Evolutionary conservation across 2,888 invertebrate species (phyloP).

Genomic region (Microplitis deprimator): DNA sequence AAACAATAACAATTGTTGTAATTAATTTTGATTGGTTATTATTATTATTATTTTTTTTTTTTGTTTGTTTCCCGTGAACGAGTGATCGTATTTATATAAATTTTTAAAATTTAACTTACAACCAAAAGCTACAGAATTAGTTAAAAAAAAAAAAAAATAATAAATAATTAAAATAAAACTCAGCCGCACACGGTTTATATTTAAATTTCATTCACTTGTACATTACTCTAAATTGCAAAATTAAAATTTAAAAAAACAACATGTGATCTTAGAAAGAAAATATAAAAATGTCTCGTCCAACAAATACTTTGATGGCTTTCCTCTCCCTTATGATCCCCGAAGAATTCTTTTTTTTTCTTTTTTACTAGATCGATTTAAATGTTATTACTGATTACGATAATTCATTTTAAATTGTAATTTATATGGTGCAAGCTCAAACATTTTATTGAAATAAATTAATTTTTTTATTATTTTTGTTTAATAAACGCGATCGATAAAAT

Average conservation of each 20-base stretch:
- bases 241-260: neutral
- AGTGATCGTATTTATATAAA: no score
- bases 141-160: no score
- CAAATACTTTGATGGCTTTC: neutral
- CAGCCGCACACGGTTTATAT: neutral
- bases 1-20: neutral
- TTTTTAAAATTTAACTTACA: no score
- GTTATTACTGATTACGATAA: no score
- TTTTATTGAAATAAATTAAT: neutral
- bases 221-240: neutral
- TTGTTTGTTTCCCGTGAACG: no score
- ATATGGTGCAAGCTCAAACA: neutral
- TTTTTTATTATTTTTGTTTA: neutral
- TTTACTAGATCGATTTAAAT: neutral
- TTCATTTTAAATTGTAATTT: no score
- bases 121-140: no score
- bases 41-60: neutral
- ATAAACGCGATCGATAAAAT: constrained; percentile 7
- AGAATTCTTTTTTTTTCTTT: neutral
- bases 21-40: neutral
- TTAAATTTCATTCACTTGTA: neutral
- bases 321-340: neutral
- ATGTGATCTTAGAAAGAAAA: constrained; percentile 1
- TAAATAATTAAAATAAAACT: neutral
- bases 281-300: neutral